These are phyloP conservation scores for Penaeus indicus DNA, from an alignment of 1,140 invertebrate species.

Conservation along the genomic window DNA sequence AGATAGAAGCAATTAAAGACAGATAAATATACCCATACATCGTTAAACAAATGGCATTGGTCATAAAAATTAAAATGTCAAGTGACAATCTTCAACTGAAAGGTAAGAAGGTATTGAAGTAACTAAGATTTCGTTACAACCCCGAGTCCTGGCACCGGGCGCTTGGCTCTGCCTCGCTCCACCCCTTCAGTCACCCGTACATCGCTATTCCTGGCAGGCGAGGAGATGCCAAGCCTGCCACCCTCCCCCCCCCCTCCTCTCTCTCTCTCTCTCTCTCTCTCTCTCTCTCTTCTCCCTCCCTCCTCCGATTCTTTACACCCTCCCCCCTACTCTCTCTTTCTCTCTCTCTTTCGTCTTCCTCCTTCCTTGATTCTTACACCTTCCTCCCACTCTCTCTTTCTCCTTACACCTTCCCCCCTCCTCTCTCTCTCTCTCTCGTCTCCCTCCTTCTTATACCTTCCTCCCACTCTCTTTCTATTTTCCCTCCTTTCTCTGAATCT, in stretches of 20 bases:
- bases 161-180: no score
- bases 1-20: no score
- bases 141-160: no score
- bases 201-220: no score
- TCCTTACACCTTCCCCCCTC: no score
- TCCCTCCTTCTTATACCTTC: not conserved
- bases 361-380: not conserved
- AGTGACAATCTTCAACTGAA: no score
- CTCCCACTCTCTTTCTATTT: not conserved
- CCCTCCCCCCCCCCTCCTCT: not conserved
- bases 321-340: not conserved
- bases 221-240: not conserved
- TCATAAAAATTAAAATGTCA: no score
- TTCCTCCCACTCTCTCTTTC: not conserved
- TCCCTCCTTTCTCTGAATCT: not conserved
- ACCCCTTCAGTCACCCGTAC: no score
- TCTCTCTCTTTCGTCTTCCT: not conserved
- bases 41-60: no score
- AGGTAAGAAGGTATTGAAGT: no score
- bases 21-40: no score
- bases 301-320: not conserved
- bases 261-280: not conserved
- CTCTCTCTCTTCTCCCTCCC: not conserved
- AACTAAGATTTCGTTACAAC: no score
- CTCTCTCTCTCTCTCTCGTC: slow-evolving; percentile 11